phyloP scores from a whole-genome alignment of 2,797 vertebrate species.

The Diceros bicornis region DNA sequence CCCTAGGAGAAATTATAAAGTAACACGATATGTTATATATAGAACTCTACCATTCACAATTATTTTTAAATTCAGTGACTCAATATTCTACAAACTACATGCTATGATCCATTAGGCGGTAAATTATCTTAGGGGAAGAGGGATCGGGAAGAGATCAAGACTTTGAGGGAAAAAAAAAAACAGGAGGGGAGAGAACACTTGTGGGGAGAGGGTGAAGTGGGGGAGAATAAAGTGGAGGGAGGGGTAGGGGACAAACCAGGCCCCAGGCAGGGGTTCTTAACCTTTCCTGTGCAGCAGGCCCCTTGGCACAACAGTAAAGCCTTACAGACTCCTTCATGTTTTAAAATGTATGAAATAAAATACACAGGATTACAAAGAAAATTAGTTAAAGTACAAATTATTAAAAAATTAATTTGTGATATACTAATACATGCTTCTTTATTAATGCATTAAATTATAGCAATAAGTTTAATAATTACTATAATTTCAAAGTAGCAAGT shows the following conservation, averaged over 20 bases:
- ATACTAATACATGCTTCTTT: neutral
- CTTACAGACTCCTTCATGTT: neutral
- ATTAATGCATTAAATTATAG: neutral
- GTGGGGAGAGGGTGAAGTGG: neutral
- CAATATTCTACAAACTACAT: slow-evolving; percentile 15
- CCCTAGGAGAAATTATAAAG: neutral
- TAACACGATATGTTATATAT: neutral
- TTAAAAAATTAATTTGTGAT: neutral
- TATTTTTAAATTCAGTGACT: slow-evolving; percentile 18
- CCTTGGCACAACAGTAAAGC: neutral
- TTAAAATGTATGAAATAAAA: slow-evolving; percentile 30
- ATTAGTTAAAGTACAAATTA: neutral
- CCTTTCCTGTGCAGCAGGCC: neutral
- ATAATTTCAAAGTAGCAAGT: neutral
- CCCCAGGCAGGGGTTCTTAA: neutral
- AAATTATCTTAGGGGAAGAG: slow-evolving; percentile 5
- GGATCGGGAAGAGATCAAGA: neutral
- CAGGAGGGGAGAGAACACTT: neutral
- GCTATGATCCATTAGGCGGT: neutral
- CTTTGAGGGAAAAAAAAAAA: neutral
- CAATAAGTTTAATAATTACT: neutral
- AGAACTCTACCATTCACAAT: neutral
- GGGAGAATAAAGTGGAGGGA: neutral
- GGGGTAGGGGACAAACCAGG: neutral
- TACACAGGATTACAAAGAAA: slow-evolving; percentile 16